Conservation (phyloP, 2,113 vertebrate genomes). For the Malurus cyaneus region DNA sequence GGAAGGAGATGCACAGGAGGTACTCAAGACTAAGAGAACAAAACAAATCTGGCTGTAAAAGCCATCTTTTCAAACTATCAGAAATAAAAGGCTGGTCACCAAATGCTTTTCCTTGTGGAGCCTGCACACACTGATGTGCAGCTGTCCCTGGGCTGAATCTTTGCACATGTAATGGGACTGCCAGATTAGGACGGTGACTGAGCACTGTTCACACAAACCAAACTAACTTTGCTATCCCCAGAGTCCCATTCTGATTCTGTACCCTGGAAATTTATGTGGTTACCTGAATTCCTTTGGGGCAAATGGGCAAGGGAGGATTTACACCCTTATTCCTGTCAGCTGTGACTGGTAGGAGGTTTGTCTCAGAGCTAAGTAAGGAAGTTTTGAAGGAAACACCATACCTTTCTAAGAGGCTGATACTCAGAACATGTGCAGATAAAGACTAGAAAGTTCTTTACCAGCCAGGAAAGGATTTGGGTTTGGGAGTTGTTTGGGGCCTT, state of each 20-base stretch:
- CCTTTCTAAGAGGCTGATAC: not conserved
- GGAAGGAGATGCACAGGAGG: not conserved
- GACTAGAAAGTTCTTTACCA: not conserved
- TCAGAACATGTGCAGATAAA: not conserved
- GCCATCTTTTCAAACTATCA: not conserved
- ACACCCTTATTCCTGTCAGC: not conserved
- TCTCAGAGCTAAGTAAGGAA: not conserved
- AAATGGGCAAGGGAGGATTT: not conserved
- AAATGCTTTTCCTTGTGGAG: not conserved
- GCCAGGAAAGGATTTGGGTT: not conserved
- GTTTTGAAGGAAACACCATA: not conserved
- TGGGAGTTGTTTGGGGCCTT: not conserved
- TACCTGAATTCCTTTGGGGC: not conserved
- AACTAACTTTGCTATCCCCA: not conserved
- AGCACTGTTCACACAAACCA: not conserved
- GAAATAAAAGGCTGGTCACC: not conserved
- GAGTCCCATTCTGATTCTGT: not conserved
- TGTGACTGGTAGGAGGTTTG: not conserved
- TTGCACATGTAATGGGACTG: not conserved
- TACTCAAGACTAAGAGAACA: not conserved
- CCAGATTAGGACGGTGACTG: fast-evolving
- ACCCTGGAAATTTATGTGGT: not conserved
- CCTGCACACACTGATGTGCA: not conserved
- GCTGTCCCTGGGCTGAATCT: not conserved
- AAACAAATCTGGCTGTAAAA: not conserved